Conservation (phyloP, 2,888 invertebrate genomes). For the Chirona hameri region DNA sequence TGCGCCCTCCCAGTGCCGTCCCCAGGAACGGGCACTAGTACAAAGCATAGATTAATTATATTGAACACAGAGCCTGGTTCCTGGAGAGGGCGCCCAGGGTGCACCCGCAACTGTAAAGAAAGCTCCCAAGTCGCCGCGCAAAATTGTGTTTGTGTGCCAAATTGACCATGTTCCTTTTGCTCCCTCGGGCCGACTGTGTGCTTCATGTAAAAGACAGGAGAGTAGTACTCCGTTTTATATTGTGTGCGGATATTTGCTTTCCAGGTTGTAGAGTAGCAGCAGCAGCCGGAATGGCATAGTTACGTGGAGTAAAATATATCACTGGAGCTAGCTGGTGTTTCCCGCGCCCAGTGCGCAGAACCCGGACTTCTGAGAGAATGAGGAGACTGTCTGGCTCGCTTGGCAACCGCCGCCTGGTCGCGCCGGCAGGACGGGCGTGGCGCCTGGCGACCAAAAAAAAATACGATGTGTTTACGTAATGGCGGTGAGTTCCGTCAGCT, state of each 20-base stretch:
- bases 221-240: slow-evolving; percentile 27
- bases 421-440: not conserved
- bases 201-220: slow-evolving; percentile 22
- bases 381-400: not conserved
- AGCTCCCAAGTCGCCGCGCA: not conserved
- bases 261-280: slow-evolving; percentile 1
- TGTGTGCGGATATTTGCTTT: slow-evolving; percentile 26
- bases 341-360: not conserved
- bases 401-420: not conserved
- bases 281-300: not conserved
- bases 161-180: slow-evolving; percentile 3
- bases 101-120: not conserved
- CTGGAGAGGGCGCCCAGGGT: not conserved
- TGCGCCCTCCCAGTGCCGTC: not conserved
- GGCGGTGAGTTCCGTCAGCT: too few species aligned
- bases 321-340: not conserved
- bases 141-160: slow-evolving; percentile 26
- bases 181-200: not conserved
- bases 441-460: not conserved
- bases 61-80: slow-evolving; percentile 24
- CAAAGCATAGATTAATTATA: slow-evolving; percentile 27
- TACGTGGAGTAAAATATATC: slow-evolving; percentile 10
- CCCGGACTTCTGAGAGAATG: not conserved
- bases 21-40: slow-evolving; percentile 22
- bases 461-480: not conserved